Conservation (phyloP, 2,113 vertebrate species). For the Dicrurus megarhynchus region DNA sequence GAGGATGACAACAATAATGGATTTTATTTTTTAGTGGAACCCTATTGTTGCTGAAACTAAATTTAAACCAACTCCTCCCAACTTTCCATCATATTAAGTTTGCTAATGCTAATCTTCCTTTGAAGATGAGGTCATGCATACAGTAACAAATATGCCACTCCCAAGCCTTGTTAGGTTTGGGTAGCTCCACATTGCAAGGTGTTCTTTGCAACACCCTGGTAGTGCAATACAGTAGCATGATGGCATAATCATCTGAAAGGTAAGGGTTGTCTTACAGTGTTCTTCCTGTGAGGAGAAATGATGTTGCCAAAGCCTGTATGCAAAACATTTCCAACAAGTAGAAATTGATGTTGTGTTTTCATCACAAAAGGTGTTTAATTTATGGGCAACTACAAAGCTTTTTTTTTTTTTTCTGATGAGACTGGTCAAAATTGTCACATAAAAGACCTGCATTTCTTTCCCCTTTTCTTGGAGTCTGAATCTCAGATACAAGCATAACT, state of each 20-base stretch:
- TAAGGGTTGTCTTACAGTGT: background rate
- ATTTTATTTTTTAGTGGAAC: background rate
- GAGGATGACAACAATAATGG: background rate
- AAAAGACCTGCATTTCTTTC: background rate
- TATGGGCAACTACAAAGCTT: background rate
- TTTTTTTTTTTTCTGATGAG: background rate
- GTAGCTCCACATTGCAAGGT: background rate
- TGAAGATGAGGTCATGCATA: background rate
- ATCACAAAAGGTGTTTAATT: background rate
- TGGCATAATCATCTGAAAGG: background rate
- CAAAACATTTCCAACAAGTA: background rate
- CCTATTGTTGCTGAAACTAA: background rate
- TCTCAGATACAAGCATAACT: background rate
- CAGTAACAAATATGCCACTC: background rate
- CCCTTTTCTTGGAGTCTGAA: background rate
- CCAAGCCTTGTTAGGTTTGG: background rate
- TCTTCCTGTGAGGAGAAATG: background rate
- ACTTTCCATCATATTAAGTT: background rate
- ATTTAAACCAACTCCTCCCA: background rate
- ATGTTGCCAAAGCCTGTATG: background rate
- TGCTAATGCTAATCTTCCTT: background rate
- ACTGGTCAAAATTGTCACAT: background rate
- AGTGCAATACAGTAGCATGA: background rate
- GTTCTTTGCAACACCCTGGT: background rate
- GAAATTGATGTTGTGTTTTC: background rate